Conservation (phyloP, 2,113 vertebrate genomes). For the Heterotis niloticus region DNA sequence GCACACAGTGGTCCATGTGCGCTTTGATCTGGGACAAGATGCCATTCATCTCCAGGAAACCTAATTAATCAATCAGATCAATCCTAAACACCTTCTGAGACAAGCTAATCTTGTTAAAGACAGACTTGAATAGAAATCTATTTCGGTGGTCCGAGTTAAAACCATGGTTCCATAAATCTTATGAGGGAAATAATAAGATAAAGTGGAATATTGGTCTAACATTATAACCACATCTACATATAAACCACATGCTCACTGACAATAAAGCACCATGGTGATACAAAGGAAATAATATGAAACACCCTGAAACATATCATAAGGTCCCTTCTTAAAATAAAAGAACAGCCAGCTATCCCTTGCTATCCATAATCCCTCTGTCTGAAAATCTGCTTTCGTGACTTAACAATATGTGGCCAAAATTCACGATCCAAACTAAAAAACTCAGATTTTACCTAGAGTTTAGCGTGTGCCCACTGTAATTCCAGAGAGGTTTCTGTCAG, state of each 20-base stretch:
- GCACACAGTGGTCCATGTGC: constrained; percentile 13
- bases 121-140: constrained; percentile 26
- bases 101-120: constrained; percentile 51
- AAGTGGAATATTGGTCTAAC: constrained; percentile 1
- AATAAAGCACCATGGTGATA: too few relatives aligned
- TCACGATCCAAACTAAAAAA: too few relatives aligned
- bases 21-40: constrained; percentile 33
- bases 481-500: too few relatives aligned
- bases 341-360: too few relatives aligned
- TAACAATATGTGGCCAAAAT: too few relatives aligned
- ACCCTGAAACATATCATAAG: too few relatives aligned
- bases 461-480: too few relatives aligned
- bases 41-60: constrained; percentile 48
- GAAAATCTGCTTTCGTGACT: too few relatives aligned
- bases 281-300: too few relatives aligned
- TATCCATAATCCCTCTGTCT: too few relatives aligned
- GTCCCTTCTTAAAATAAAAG: neutral
- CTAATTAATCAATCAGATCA: constrained; percentile 57
- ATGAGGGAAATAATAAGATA: neutral
- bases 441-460: too few relatives aligned
- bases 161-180: constrained; percentile 11
- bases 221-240: neutral
- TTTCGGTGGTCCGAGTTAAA: neutral
- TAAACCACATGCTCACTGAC: too few relatives aligned
- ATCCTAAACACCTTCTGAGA: constrained; percentile 43